Evolutionary conservation across 2,888 invertebrate species (phyloP).

Genomic region (Sepiola atlantica): DNA sequence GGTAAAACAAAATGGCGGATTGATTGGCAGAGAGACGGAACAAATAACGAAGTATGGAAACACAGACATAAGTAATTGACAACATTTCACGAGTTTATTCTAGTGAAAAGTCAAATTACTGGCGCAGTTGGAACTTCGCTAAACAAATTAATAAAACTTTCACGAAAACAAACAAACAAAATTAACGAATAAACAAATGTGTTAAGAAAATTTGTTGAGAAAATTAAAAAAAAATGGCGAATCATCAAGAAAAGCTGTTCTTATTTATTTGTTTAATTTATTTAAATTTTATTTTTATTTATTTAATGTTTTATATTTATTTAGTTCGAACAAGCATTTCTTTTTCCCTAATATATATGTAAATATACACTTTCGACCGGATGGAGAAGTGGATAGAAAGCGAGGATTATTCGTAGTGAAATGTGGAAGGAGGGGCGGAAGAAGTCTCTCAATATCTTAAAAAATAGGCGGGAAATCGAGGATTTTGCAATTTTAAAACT

Average conservation of each 20-base stretch:
- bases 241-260: too few relatives aligned
- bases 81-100: neutral
- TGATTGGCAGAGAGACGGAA: neutral
- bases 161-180: neutral
- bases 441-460: neutral
- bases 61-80: neutral
- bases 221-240: too few relatives aligned
- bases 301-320: neutral
- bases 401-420: too few relatives aligned
- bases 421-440: too few relatives aligned
- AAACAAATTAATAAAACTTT: neutral
- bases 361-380: neutral
- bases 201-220: too few relatives aligned
- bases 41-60: neutral
- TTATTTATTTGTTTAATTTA: too few relatives aligned
- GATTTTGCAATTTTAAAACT: neutral
- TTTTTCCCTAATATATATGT: neutral
- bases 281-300: neutral
- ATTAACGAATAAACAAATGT: neutral
- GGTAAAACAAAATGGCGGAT: neutral
- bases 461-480: neutral
- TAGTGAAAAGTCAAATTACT: neutral
- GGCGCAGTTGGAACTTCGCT: neutral
- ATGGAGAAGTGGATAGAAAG: neutral
- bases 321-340: neutral